These are phyloP conservation scores for Coelopa pilipes DNA, from an alignment of 2,888 invertebrate genomes.

Conservation along the genomic window DNA sequence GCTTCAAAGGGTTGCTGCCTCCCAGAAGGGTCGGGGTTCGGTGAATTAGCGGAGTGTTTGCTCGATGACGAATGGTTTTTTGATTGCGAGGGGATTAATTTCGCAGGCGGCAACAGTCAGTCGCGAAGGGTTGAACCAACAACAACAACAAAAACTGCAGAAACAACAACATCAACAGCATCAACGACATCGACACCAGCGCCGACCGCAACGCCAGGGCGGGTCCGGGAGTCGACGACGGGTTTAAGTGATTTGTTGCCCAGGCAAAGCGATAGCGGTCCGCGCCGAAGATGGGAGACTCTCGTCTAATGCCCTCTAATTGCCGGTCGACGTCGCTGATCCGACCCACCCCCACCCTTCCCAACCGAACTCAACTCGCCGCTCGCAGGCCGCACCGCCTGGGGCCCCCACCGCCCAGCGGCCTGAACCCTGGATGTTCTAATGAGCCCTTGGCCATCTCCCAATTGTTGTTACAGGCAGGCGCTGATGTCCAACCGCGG, in stretches of 20 bases:
- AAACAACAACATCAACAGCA: not conserved
- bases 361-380: not conserved
- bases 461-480: slow-evolving; percentile 75
- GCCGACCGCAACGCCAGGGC: too few relatives aligned
- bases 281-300: not conserved
- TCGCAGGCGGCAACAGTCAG: slow-evolving; percentile 43
- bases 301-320: slow-evolving; percentile 13
- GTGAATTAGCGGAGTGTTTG: slow-evolving; percentile 30
- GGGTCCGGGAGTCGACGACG: too few relatives aligned
- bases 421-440: slow-evolving; percentile 62
- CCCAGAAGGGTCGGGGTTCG: too few relatives aligned
- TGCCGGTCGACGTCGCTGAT: not conserved
- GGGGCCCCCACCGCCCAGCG: not conserved
- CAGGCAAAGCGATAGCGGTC: too few relatives aligned
- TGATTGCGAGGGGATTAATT: slow-evolving; percentile 44
- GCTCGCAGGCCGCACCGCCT: not conserved
- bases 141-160: slow-evolving; percentile 21
- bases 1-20: slow-evolving; percentile 10
- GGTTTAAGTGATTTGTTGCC: slow-evolving; percentile 20
- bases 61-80: slow-evolving; percentile 39
- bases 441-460: slow-evolving; percentile 58
- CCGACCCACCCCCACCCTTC: not conserved
- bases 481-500: slow-evolving; percentile 70
- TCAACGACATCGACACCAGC: not conserved
- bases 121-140: slow-evolving; percentile 1